Evolutionary conservation across 2,113 vertebrate genomes (phyloP), one percentile per base, ranked within the genome.

Genomic region (Sorex araneus): DNA sequence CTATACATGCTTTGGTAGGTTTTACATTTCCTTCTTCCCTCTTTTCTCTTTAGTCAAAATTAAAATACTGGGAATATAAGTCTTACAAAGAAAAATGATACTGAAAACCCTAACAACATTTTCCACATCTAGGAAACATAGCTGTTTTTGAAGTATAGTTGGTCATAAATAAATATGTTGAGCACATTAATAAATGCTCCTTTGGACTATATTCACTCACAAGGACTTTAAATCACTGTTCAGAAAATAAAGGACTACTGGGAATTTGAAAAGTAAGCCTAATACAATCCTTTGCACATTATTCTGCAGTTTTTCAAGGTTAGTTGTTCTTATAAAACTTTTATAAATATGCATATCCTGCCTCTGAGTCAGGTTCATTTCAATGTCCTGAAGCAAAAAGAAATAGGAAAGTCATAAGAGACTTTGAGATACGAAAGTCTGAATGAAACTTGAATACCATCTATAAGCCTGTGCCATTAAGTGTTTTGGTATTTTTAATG

Each of bases 211-310:
- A 75, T 95, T 96, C 70, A 92, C 30, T 95, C 76, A 69, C 43
- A 93, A 85, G 71, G 47, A 92, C 69, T 85, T 90, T 92, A 94
- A 95, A 93, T 95, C 82, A 87, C 64, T 71, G 40, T 78, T 95
- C 60, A 84, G 71, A 84, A 94, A 94, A 88, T 85, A 95, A 93
- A 92, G 4, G 50, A 69, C 89, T 93, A 79, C 5, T 57, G 84
- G 63, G 50, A 97, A 90, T 95, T 95, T 95, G 66, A 95, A 94
- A 95, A 94, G 79, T 92, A 92, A 97, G 95, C 86, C 92, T 93
- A 95, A 94, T 86, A 96, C 76, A 94, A 27, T 50, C 30, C 27
- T 92, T 27, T 92, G 34, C n/a, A 85, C 82, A 66, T 93, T 95
- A 85, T 88, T 89, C 67, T 93, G 25, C 71, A 93, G 90, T 89